phyloP scores from a whole-genome alignment of 2,888 invertebrate species.

The Aradus depressus region DNA sequence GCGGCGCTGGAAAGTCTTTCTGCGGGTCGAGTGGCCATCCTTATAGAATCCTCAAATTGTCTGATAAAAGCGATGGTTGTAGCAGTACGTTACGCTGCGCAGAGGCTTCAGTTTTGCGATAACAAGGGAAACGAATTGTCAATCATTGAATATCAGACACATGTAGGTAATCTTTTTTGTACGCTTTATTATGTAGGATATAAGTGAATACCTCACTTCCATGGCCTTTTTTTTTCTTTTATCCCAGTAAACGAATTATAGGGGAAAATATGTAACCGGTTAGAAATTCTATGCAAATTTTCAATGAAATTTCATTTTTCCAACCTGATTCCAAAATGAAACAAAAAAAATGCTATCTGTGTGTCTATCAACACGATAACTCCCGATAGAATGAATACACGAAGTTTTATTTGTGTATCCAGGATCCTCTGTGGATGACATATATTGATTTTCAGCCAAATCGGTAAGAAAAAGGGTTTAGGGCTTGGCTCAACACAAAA shows the following conservation, averaged over 20 bases:
- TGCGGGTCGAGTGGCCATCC: slow-evolving; percentile 68
- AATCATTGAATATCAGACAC: slow-evolving; percentile 84
- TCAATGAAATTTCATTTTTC: not conserved
- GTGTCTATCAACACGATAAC: no score
- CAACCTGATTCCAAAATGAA: not conserved
- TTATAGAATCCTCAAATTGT: slow-evolving; percentile 39
- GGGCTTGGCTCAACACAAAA: no score
- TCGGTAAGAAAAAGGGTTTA: no score
- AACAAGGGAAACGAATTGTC: slow-evolving; percentile 58
- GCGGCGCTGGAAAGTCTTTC: slow-evolving; percentile 74
- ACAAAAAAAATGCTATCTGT: no score
- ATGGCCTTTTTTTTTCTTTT: slow-evolving; percentile 46
- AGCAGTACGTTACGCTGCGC: slow-evolving; percentile 75
- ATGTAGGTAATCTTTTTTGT: slow-evolving; percentile 42
- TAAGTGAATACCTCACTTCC: slow-evolving; percentile 13
- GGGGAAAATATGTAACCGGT: not conserved
- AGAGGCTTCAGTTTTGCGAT: slow-evolving; percentile 73
- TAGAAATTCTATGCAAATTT: not conserved
- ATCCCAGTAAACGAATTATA: not conserved
- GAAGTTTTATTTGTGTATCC: no score
- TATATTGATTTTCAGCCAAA: no score
- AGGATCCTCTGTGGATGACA: no score
- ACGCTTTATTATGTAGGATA: not conserved
- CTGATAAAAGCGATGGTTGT: slow-evolving; percentile 67
- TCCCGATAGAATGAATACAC: no score